Base-by-base conservation (phyloP, 1,140 invertebrate genomes). In the Diabrotica virgifera region DNA sequence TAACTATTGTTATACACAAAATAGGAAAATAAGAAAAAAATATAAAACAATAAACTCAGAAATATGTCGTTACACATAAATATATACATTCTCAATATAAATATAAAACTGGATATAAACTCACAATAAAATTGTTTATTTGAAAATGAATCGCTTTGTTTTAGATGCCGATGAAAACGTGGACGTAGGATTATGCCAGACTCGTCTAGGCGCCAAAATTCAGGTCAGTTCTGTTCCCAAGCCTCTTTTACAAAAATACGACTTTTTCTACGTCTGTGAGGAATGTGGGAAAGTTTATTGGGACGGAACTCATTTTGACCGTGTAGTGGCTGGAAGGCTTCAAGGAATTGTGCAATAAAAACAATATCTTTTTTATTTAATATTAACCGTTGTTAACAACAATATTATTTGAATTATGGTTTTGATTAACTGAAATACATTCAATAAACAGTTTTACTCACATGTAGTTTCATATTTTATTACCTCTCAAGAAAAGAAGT, bases 211-310 rank as follows among this genome's bases (percentile, higher is more conserved):
- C 0, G 73, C 70, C 14, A 71, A 71, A 59, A 78, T 89, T 65
- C 82, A 87, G 78, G 71, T 86, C 8, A 75, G 83, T 10, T 74
- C 77, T 56, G 70, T 87, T 64, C 83, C 83, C 11, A 36, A 75
- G 0, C 75, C 76, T 6, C 74, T 85, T 46, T 70, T 87, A 10
- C 71, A 78, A 40, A 79, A 79, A 50, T 78, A 84, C 5, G 71
- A 81, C 5, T 35, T 76, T 5, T 89, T 86, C 77, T 88, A 85
- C 70, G 76, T 87, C 36, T 90, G 88, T 73, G 80, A 84, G 55
- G 69, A 73, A 8, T 90, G 88, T 76, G 88, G 88, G 0, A 85
- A 89, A 69, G 76, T 85, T 37, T 89, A 85, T 70, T 90, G 88
- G 87, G 83, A 86, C 66, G 87, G 86, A 0, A 79, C 77, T 0